Percentiles rank a stretch among this genome's conserved stretches.
Conservation (phyloP, 2,113 vertebrate species). For the Azemiops feae region DNA sequence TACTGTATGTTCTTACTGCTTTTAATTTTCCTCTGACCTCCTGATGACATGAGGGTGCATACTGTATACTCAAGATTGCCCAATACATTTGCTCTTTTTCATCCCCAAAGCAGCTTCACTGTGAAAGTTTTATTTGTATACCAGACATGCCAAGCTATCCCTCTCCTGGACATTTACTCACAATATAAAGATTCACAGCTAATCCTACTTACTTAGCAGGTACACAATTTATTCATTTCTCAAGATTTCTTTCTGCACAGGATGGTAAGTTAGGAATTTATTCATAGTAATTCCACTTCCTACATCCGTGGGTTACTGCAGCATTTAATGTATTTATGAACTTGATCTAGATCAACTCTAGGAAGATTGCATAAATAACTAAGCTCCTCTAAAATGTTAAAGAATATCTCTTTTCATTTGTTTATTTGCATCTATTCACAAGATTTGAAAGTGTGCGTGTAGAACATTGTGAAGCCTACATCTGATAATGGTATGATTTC, state of each 20-base stretch:
- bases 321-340: background rate
- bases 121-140: background rate
- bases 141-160: background rate
- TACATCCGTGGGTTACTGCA: background rate
- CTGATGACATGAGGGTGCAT: background rate
- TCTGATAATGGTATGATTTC: background rate
- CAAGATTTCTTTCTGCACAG: background rate
- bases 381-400: background rate
- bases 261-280: background rate
- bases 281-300: background rate
- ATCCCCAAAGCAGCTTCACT: background rate
- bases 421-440: background rate
- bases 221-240: background rate
- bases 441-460: background rate
- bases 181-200: background rate
- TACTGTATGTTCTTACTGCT: background rate
- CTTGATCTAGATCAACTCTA: background rate
- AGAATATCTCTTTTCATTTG: background rate
- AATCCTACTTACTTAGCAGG: background rate
- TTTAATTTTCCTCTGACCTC: background rate
- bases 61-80: background rate
- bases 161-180: background rate
- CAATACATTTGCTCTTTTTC: background rate
- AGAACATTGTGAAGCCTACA: background rate
- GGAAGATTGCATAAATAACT: background rate